These are phyloP conservation scores for Sinhomidia bicolor DNA, from an alignment of 2,888 invertebrate species.

Conservation along the genomic window DNA sequence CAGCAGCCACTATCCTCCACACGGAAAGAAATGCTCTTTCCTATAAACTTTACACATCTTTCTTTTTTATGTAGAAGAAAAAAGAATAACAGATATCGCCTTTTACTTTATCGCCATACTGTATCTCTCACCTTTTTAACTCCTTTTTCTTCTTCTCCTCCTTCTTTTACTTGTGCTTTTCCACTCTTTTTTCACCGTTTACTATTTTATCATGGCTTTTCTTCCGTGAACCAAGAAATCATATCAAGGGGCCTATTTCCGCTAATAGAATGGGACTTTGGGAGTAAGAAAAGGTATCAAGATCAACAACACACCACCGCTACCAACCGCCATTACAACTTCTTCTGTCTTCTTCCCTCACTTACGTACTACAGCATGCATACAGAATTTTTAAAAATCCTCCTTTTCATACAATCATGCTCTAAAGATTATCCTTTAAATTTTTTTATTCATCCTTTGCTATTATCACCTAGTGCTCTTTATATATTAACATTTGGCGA, in stretches of 20 bases:
- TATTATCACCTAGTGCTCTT: constrained; percentile 40
- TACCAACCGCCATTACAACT: too few relatives aligned
- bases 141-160: constrained; percentile 32
- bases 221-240: constrained; percentile 72
- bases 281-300: constrained; percentile 76
- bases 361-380: constrained; percentile 47
- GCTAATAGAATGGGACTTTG: constrained; percentile 80
- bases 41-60: constrained; percentile 10
- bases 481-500: constrained; percentile 19
- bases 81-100: constrained; percentile 30
- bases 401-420: constrained; percentile 53
- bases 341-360: constrained; percentile 46
- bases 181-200: constrained; percentile 24
- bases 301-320: constrained; percentile 64
- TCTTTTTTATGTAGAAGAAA: constrained; percentile 15
- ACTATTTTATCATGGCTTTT: constrained; percentile 64
- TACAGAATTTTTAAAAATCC: constrained; percentile 36
- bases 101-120: constrained; percentile 62
- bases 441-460: constrained; percentile 56
- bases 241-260: constrained; percentile 80
- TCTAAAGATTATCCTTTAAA: constrained; percentile 63
- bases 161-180: neutral
- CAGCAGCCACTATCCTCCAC: constrained; percentile 9
- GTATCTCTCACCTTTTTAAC: constrained; percentile 57
- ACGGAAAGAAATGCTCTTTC: constrained; percentile 13